phyloP scores from a whole-genome alignment of 1,140 invertebrate genomes.

The Ips typographus region DNA sequence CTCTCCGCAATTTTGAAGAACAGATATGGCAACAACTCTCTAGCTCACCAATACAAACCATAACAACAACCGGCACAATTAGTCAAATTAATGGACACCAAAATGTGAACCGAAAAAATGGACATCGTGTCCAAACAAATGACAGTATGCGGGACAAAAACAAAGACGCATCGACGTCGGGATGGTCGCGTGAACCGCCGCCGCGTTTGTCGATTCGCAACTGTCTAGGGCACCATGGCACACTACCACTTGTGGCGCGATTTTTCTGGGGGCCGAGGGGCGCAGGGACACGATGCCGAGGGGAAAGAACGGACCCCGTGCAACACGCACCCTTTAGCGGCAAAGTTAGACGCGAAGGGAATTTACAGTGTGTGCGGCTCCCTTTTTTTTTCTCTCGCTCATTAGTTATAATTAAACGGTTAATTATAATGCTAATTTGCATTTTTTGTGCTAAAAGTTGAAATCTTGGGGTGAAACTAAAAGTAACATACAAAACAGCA shows the following conservation, averaged over 20 bases:
- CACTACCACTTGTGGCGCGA: conserved; percentile 37
- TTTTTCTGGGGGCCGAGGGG: conserved; percentile 29
- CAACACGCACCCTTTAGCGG: conserved; percentile 35
- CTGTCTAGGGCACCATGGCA: conserved; percentile 38
- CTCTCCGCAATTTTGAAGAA: too few species aligned
- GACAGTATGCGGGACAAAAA: conserved; percentile 16
- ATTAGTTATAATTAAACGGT: too few species aligned
- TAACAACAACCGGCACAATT: too few species aligned
- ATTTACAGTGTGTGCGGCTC: conserved; percentile 4
- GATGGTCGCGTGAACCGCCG: conserved; percentile 27
- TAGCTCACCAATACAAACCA: too few species aligned
- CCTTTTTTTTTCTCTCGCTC: background rate
- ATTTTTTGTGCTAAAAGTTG: too few species aligned
- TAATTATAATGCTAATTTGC: too few species aligned
- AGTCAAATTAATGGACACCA: background rate
- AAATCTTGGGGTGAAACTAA: too few species aligned
- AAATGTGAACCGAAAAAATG: background rate
- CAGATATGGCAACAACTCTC: too few species aligned
- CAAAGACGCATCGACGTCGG: conserved; percentile 21
- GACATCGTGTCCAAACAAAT: conserved; percentile 15
- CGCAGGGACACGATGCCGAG: background rate
- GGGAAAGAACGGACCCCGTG: conserved; percentile 6
- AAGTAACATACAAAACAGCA: too few species aligned
- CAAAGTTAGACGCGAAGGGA: conserved; percentile 14
- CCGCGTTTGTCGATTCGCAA: conserved; percentile 31